Evolutionary conservation across 2,888 invertebrate genomes (phyloP).

Genomic region (Thymelicus acteon): DNA sequence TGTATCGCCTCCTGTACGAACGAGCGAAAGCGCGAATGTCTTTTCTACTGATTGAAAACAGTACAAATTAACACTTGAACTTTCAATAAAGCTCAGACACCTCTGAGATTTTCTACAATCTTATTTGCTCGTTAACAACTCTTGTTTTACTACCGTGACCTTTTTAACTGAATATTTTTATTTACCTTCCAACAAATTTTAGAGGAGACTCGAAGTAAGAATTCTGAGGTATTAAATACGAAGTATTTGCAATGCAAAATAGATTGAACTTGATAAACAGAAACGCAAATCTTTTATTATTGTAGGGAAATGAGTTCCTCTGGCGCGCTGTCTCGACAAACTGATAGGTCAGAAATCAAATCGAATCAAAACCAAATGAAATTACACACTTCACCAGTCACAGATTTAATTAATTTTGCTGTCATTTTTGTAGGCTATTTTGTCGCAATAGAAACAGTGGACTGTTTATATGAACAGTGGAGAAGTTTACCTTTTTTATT

Average conservation of each 20-base stretch:
- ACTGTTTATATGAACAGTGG: too few relatives aligned
- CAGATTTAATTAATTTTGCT: not conserved
- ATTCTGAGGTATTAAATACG: conserved; percentile 1
- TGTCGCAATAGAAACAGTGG: not conserved
- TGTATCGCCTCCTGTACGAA: too few relatives aligned
- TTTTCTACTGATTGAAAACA: too few relatives aligned
- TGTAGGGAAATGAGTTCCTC: conserved; percentile 2
- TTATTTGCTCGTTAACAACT: not conserved
- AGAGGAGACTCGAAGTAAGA: not conserved
- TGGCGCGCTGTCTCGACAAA: not conserved
- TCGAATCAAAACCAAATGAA: not conserved
- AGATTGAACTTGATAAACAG: conserved; percentile 9
- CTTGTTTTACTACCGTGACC: not conserved
- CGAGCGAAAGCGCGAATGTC: too few relatives aligned
- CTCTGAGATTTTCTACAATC: too few relatives aligned
- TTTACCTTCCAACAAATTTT: not conserved
- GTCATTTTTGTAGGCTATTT: not conserved
- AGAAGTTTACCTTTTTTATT: too few relatives aligned
- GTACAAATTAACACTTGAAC: too few relatives aligned
- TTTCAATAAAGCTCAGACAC: too few relatives aligned
- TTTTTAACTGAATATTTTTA: not conserved
- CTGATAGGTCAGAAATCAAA: conserved; percentile 7
- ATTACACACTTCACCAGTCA: not conserved
- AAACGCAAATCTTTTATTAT: conserved; percentile 9
- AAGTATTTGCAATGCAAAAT: conserved; percentile 12